Base-by-base conservation (phyloP, 1,140 invertebrate species). In the Bombus consobrinus region DNA sequence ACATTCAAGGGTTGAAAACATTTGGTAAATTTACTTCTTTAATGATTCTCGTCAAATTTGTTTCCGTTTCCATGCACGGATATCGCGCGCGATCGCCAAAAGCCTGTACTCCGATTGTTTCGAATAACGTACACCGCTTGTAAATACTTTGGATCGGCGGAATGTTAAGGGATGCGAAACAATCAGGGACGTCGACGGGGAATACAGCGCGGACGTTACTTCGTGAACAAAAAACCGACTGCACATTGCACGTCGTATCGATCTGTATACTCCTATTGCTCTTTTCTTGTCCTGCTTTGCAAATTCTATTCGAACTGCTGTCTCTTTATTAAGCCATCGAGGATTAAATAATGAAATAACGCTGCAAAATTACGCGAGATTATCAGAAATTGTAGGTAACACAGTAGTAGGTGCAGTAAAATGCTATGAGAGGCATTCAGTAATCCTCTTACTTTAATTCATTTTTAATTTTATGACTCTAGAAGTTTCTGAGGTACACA, bases 1-100 rank as follows among this genome's bases (percentile, higher is more conserved):
- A 69, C 82, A 84, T n/a, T 43, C 47, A 37, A 83, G 72, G 57
- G 39, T 53, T 76, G 72, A 43, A 39, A 83, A 83, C 81, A 76
- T 59, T 73, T 37, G 71, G 37, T 66, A 62, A 34, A 82, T 81
- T 81, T 53, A 62, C 39, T 76, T 32, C 34, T 41, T 59, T 75
- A 66, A 66, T 59, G 41, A 53, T 10, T 10, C 59, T 76, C 59
- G 28, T 68, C 5, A 66, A 39, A 76, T 83, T 83, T 37, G 2
- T 43, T 32, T 37, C 57, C 9, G 43, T 25, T 41, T 22, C 25
- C 8, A 28, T 66, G 12, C 4, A 41, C 22, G 37, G 47, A 59
- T 39, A 57, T 41, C 47, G 47, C 9, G 18, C 25, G 28, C 18
- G 28, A 25, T 57, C n/a, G 43, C 34, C 34, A n/a, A 25, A 3